Conservation (phyloP, 2,113 vertebrate genomes). For the Paratilapia polleni region DNA sequence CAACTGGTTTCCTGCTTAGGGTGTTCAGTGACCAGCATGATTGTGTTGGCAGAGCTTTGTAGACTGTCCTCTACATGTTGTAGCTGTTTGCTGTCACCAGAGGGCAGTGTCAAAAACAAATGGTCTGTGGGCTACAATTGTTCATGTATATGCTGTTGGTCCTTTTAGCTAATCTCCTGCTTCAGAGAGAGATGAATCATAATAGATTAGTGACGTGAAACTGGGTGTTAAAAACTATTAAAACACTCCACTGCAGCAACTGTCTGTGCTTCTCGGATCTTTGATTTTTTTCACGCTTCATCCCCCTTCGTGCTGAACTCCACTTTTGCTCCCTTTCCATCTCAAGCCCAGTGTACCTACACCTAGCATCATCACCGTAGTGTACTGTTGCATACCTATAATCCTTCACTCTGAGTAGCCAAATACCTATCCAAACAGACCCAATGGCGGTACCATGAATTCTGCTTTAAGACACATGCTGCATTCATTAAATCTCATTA, state of each 20-base stretch:
- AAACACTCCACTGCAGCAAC: not conserved
- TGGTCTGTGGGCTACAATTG: no score
- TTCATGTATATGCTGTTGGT: fast-evolving
- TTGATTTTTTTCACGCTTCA: no score
- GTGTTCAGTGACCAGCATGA: no score
- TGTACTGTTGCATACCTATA: not conserved
- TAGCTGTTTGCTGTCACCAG: not conserved
- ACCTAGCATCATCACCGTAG: not conserved
- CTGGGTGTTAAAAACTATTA: not conserved
- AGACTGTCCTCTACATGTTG: not conserved
- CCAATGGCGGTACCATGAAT: not conserved
- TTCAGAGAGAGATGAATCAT: not conserved
- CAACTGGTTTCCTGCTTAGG: not conserved
- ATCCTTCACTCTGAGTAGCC: not conserved
- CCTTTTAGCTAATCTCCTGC: not conserved
- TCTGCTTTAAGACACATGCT: not conserved
- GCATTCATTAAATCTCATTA: not conserved
- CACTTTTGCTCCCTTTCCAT: not conserved
- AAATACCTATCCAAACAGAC: not conserved
- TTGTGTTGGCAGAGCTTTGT: no score
- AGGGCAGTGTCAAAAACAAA: not conserved
- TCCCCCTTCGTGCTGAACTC: not conserved
- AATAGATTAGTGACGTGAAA: not conserved
- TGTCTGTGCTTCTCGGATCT: not conserved
- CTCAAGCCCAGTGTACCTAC: not conserved